A percentile compares a stretch with the other conserved stretches of the same genome.
Evolutionary conservation across 2,888 invertebrate species (phyloP).

Genomic region (Drosophila pegasa): DNA sequence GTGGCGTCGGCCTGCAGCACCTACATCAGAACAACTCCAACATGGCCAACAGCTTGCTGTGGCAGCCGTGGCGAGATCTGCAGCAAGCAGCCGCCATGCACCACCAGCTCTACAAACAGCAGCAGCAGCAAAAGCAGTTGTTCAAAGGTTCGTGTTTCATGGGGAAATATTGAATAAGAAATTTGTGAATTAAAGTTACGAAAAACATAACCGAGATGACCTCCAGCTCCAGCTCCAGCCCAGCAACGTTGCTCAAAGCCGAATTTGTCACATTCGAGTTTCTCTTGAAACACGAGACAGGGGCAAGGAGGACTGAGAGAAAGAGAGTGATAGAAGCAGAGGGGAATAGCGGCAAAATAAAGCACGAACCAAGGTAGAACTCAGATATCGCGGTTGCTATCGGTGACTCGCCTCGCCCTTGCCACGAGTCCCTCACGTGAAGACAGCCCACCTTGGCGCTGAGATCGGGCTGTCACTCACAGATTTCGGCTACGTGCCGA

Average conservation of each 20-base stretch:
- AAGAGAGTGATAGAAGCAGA: background rate
- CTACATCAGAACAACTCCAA: constrained; percentile 72
- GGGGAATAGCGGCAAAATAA: constrained; percentile 1
- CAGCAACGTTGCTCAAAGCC: constrained; percentile 20
- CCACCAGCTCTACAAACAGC: constrained; percentile 82
- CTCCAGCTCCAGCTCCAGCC: too few species aligned
- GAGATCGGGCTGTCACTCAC: constrained; percentile 13
- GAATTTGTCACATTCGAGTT: constrained; percentile 47
- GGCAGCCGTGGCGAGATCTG: constrained; percentile 84
- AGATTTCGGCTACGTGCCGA: constrained; percentile 50
- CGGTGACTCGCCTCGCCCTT: constrained; percentile 22
- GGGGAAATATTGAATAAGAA: constrained; percentile 23
- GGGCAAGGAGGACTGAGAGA: background rate
- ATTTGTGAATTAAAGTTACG: constrained; percentile 9
- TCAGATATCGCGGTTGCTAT: constrained; percentile 3
- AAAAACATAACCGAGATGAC: constrained; percentile 25
- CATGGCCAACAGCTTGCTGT: constrained; percentile 82
- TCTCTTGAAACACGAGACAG: constrained; percentile 31
- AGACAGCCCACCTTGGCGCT: background rate
- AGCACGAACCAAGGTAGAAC: constrained; percentile 28
- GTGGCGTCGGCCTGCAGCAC: constrained; percentile 36
- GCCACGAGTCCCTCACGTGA: constrained; percentile 57
- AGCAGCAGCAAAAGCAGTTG: constrained; percentile 66
- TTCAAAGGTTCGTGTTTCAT: constrained; percentile 51
- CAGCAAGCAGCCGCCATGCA: constrained; percentile 82